Conservation (phyloP, 1,140 invertebrate genomes). For the Cydia amplana region DNA sequence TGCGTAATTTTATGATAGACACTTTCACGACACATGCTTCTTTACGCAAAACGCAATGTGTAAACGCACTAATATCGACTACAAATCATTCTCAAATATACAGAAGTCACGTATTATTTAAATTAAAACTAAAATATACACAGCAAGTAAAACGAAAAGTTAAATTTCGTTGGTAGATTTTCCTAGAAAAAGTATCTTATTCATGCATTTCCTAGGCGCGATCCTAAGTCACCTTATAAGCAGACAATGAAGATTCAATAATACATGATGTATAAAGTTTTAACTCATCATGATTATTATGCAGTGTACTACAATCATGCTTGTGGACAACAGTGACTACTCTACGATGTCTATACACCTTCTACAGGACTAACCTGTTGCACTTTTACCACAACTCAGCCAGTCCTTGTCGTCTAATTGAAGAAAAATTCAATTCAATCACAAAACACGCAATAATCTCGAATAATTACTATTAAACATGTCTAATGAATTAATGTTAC, state of each 20-base stretch:
- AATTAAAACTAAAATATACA: too few relatives aligned
- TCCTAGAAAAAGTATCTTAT: neutral
- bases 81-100: too few relatives aligned
- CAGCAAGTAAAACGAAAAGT: neutral
- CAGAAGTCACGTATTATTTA: too few relatives aligned
- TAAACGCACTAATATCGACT: too few relatives aligned
- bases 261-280: neutral
- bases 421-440: conserved; percentile 57
- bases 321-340: conserved; percentile 31
- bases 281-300: neutral
- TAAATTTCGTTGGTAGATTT: neutral
- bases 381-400: conserved; percentile 76
- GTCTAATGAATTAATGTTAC: neutral
- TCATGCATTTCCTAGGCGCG: neutral
- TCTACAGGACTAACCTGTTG: conserved; percentile 73
- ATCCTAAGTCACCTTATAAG: neutral
- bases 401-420: conserved; percentile 77
- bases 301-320: conserved; percentile 24
- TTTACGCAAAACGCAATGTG: too few relatives aligned
- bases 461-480: conserved; percentile 12
- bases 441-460: conserved; percentile 34
- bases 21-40: neutral
- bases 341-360: conserved; percentile 29
- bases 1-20: neutral
- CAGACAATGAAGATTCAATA: neutral